Evolutionary conservation across 2,113 vertebrate species (phyloP), one percentile per base, ranked within the genome.

Genomic region (Indri indri): DNA sequence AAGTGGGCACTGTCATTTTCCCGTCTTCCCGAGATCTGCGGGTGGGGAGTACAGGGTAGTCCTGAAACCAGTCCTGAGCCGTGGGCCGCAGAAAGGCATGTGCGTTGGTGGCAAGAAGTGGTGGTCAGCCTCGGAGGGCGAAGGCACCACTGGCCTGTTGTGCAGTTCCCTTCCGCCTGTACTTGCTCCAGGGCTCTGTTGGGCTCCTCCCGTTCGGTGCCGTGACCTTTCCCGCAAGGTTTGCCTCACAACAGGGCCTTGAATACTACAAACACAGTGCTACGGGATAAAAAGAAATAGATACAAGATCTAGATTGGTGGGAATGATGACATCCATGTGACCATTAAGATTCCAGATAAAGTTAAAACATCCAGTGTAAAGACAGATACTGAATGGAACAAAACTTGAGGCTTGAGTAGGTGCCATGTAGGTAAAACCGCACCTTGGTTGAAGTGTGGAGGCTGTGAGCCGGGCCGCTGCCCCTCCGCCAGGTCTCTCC

Each of bases 381-480:
- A 23, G 25, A 37, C 13, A 10, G 52, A 66, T 4, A 3, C 42
- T 34, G 3, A 50, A 3, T 22, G 11, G n/a, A 47, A 52, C 37
- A 54, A 14, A 74, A n/a, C 30, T 37, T 50, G 63, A 59, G 22
- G 20, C 37, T 59, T 54, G 70, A 68, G 68, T 71, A 45, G 68
- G 47, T 59, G 63, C 23, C 18, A 8, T 30, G 7, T 3, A 20
- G 57, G 61, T 74, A 8, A 63, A 37, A 22, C 27, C 18, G 80
- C 68, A n/a, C 27, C 5, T 7, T 20, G 68, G 45, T 30, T 3
- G 20, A 6, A 22, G 2, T 0, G 1, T 37, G 30, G 54, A 17
- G n/a, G 22, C 18, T 14, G 12, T 3, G 3, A 9, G 30, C 16
- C 11, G 73, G 0, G 10, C 4, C 10, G 12, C 6, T 5, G 0